Conservation (phyloP, 2,113 vertebrate species). For the Alouatta palliata region DNA sequence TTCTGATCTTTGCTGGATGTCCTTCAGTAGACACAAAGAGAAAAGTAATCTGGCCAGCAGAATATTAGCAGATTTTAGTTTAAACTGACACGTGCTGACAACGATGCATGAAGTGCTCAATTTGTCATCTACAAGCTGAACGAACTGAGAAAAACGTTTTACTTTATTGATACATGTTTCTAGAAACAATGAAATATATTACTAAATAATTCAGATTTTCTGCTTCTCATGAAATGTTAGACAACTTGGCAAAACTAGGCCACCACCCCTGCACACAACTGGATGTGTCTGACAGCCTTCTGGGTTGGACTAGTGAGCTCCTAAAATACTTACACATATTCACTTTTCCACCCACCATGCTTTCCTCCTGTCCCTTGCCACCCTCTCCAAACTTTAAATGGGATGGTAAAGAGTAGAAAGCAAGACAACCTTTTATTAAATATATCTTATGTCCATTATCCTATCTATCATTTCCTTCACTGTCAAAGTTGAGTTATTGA, state of each 20-base stretch:
- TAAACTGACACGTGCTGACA: neutral
- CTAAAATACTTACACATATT: neutral
- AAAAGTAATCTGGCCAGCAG: neutral
- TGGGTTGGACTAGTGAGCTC: neutral
- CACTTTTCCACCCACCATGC: neutral
- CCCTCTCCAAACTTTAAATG: neutral
- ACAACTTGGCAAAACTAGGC: neutral
- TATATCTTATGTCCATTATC: neutral
- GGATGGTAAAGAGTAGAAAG: neutral
- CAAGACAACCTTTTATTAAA: neutral
- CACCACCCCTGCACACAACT: neutral
- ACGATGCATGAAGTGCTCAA: neutral
- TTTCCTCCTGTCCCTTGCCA: neutral
- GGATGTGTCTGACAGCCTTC: neutral
- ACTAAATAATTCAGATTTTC: neutral
- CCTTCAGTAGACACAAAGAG: neutral
- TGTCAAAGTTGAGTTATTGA: neutral
- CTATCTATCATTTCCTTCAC: neutral
- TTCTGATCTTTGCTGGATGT: neutral
- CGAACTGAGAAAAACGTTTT: neutral
- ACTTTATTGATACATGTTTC: neutral
- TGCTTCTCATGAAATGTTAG: neutral
- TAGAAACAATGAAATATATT: neutral
- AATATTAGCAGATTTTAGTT: neutral
- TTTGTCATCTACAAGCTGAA: neutral